Conservation (phyloP, 2,797 vertebrate species). For the Pyrocephalus nanus region DNA sequence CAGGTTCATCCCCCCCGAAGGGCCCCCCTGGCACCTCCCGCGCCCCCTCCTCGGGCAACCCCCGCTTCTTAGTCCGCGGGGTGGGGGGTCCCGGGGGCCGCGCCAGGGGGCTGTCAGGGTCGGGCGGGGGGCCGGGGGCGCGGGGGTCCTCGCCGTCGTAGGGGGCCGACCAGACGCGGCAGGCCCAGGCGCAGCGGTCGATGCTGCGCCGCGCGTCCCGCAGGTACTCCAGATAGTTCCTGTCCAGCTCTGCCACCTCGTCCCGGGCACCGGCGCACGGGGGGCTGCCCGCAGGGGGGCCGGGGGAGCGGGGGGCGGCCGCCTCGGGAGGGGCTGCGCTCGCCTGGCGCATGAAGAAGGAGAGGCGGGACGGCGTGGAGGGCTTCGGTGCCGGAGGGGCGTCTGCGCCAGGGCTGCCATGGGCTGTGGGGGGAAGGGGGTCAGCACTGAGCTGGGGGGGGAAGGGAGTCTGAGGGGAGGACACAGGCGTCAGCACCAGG, state of each 20-base stretch:
- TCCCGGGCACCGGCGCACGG: conserved; percentile 53
- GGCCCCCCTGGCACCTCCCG: not conserved
- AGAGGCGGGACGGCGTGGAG: conserved; percentile 90
- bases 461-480: not conserved
- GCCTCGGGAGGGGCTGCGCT: conserved; percentile 52
- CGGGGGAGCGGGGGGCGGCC: conserved; percentile 59
- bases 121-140: conserved; percentile 62
- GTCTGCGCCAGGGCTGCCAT: conserved; percentile 85
- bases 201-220: conserved; percentile 85
- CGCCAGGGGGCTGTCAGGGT: conserved; percentile 67
- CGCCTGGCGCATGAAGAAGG: conserved; percentile 91
- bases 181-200: conserved; percentile 88
- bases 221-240: conserved; percentile 93
- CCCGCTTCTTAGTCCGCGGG: conserved; percentile 91
- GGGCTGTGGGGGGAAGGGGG: conserved; percentile 57
- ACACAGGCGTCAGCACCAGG: not conserved
- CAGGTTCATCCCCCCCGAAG: rapidly evolving
- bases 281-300: conserved; percentile 81
- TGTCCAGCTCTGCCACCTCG: conserved; percentile 83
- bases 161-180: conserved; percentile 91
- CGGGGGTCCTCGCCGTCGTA: conserved; percentile 90
- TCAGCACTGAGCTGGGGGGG: not conserved
- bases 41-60: conserved; percentile 77
- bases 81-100: conserved; percentile 30
- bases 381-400: conserved; percentile 79